Conservation (phyloP, 2,797 vertebrate species). For the Sebastes oblongus region DNA sequence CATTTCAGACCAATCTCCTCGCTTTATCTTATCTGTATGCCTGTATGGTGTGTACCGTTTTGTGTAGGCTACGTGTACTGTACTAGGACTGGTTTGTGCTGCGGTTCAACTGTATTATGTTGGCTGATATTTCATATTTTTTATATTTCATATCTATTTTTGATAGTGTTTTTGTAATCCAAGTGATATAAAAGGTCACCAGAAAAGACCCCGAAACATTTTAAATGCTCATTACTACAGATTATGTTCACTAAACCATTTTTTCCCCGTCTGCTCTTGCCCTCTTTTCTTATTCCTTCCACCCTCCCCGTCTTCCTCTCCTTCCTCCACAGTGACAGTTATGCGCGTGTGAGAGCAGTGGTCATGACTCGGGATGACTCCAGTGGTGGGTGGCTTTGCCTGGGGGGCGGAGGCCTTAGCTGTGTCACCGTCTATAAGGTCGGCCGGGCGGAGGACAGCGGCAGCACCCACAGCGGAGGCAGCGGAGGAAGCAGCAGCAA, state of each 20-base stretch:
- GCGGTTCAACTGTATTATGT: slow-evolving; percentile 1
- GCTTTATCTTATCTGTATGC: background rate
- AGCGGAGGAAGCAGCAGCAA: slow-evolving; percentile 78
- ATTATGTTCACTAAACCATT: slow-evolving; percentile 26
- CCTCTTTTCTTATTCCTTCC: background rate
- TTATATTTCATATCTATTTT: background rate
- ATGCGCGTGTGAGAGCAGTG: slow-evolving; percentile 99
- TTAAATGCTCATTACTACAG: background rate
- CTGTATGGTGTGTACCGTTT: background rate
- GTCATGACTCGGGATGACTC: slow-evolving; percentile 99
- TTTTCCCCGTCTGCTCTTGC: background rate
- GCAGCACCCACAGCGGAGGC: slow-evolving; percentile 83
- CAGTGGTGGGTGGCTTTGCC: slow-evolving; percentile 97
- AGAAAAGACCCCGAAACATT: background rate
- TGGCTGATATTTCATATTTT: slow-evolving; percentile 12
- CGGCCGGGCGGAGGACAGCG: slow-evolving; percentile 89
- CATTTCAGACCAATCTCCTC: background rate
- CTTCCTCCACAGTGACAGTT: slow-evolving; percentile 89
- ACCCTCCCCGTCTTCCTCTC: background rate
- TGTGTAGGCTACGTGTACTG: background rate
- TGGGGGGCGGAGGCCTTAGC: slow-evolving; percentile 96
- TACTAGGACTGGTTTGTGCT: slow-evolving; percentile 2
- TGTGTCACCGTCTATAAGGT: slow-evolving; percentile 96
- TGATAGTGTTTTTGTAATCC: slow-evolving; percentile 20
- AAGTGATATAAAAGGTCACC: slow-evolving; percentile 1